Evolutionary conservation across 1,140 invertebrate species (phyloP).

Genomic region (Tetramorium simillimum): DNA sequence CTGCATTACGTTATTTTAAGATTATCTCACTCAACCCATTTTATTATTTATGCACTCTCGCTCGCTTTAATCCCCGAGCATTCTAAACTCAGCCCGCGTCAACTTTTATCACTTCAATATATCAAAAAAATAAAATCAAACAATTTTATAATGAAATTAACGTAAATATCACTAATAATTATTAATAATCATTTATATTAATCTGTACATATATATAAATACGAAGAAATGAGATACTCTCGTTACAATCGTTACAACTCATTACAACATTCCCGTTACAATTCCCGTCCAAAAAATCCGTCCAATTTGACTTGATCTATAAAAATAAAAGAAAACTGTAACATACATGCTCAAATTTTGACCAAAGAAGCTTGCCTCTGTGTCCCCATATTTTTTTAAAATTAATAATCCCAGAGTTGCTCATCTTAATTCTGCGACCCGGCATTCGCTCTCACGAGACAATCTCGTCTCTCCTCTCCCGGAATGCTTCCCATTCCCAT

Average conservation of each 20-base stretch:
- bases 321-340: not conserved
- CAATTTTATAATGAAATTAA: not conserved
- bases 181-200: not conserved
- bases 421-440: slow-evolving; percentile 20
- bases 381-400: not conserved
- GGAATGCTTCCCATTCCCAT: slow-evolving; percentile 19
- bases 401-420: not conserved
- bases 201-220: not conserved
- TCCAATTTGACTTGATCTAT: not conserved
- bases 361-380: not conserved
- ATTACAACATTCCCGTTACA: not conserved
- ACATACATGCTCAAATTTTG: not conserved
- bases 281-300: not conserved
- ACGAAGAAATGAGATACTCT: not conserved
- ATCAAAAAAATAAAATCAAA: not conserved
- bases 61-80: slow-evolving; percentile 11
- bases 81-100: not conserved
- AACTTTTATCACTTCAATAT: not conserved
- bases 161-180: not conserved
- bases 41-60: slow-evolving; percentile 37
- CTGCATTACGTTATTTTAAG: slow-evolving; percentile 23
- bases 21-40: not conserved
- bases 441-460: slow-evolving; percentile 17
- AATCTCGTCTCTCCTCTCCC: not conserved
- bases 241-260: not conserved